Conservation (phyloP, 2,888 invertebrate species). For the Malthinus flaveolus region DNA sequence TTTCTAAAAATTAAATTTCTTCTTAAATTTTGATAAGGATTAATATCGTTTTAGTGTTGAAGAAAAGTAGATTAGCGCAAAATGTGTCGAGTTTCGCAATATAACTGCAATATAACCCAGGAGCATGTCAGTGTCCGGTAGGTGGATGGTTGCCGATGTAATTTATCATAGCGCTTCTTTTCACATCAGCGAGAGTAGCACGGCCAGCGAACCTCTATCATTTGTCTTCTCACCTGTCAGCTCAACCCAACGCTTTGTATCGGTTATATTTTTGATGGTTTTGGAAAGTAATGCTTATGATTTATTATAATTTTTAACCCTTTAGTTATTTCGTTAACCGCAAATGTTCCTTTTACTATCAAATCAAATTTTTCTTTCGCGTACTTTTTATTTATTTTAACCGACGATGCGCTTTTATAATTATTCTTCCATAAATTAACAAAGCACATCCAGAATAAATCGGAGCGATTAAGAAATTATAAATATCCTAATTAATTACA, state of each 20-base stretch:
- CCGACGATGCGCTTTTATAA: neutral
- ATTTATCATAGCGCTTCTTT: slow-evolving; percentile 51
- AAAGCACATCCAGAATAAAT: neutral
- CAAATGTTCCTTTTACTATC: slow-evolving; percentile 11
- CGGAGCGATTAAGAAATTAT: slow-evolving; percentile 2
- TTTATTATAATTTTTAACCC: slow-evolving; percentile 50
- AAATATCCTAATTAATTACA: slow-evolving; percentile 5
- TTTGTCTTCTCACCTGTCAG: slow-evolving; percentile 54
- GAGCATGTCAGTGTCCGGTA: slow-evolving; percentile 45
- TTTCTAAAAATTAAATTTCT: slow-evolving; percentile 1
- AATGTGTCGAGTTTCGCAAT: slow-evolving; percentile 18
- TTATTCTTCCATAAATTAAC: neutral
- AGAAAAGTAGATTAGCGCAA: slow-evolving; percentile 18
- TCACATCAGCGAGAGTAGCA: slow-evolving; percentile 42
- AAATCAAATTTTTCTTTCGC: slow-evolving; percentile 3
- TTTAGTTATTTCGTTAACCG: slow-evolving; percentile 45
- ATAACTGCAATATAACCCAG: slow-evolving; percentile 27
- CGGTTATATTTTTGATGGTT: slow-evolving; percentile 47
- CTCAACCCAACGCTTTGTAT: slow-evolving; percentile 50
- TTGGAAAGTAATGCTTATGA: slow-evolving; percentile 42
- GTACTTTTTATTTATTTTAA: neutral
- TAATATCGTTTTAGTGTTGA: slow-evolving; percentile 3
- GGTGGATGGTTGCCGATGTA: slow-evolving; percentile 48
- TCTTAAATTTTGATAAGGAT: slow-evolving; percentile 4
- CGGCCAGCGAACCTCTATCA: slow-evolving; percentile 45